Percentiles rank a stretch among this genome's conserved stretches.
Conservation (phyloP, 1,140 invertebrate genomes). For the Metaphire vulgaris region DNA sequence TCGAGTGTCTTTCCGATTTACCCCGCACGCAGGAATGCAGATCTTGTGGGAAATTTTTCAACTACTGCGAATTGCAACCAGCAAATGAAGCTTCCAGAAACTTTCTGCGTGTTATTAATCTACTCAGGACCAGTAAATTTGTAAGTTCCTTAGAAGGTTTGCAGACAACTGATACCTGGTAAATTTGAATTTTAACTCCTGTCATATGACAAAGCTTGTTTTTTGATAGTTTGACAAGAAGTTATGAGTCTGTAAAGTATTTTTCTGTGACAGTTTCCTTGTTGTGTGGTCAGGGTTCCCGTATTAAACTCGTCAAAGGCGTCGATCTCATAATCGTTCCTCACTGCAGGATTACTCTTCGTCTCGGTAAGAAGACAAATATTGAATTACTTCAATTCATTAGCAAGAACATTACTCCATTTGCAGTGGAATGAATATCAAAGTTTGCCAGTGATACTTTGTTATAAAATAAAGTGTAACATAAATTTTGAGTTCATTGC, state of each 20-base stretch:
- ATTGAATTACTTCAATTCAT: too few relatives aligned
- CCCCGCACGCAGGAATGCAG: background rate
- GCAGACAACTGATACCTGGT: background rate
- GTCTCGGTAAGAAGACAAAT: background rate
- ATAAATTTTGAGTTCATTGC: too few relatives aligned
- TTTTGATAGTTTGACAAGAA: too few relatives aligned
- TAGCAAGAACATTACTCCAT: too few relatives aligned
- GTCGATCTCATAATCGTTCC: background rate
- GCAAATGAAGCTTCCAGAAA: background rate
- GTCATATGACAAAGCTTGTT: background rate
- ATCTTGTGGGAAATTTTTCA: background rate
- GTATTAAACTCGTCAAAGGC: background rate
- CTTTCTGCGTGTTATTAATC: background rate
- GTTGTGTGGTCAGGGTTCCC: background rate
- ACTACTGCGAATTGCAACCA: background rate
- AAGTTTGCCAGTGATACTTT: too few relatives aligned
- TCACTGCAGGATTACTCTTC: background rate
- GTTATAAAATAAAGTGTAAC: too few relatives aligned
- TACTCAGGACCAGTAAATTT: background rate
- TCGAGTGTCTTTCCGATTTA: background rate
- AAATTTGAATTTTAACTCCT: too few relatives aligned
- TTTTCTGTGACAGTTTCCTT: background rate
- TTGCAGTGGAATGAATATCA: too few relatives aligned
- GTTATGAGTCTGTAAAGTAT: too few relatives aligned
- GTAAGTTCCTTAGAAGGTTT: background rate